Percentiles rank a stretch among this genome's conserved stretches.
phyloP scores from a whole-genome alignment of 2,797 vertebrate species.

The Bovichtus diacanthus region DNA sequence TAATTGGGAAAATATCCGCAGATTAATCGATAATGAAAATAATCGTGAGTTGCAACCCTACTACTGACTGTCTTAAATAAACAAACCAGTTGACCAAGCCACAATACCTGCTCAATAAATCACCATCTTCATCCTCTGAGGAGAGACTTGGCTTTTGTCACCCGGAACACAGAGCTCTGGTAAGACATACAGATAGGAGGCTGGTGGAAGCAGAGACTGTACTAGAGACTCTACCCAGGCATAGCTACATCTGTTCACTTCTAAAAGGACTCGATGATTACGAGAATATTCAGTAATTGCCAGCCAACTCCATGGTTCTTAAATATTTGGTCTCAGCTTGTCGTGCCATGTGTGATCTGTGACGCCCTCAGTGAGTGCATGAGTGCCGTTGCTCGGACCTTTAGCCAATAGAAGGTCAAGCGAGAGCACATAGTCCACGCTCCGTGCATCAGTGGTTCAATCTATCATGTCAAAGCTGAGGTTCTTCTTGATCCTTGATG shows the following conservation, averaged over 20 bases:
- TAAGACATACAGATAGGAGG: slow-evolving; percentile 22
- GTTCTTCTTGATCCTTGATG: slow-evolving; percentile 40
- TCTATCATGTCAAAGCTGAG: slow-evolving; percentile 58
- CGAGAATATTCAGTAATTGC: background rate
- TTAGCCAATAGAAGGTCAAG: slow-evolving; percentile 70
- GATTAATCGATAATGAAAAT: too few relatives aligned
- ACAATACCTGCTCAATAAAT: slow-evolving; percentile 52
- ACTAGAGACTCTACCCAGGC: background rate
- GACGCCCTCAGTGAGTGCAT: slow-evolving; percentile 49
- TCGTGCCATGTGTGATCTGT: slow-evolving; percentile 12
- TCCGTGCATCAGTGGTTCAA: slow-evolving; percentile 59
- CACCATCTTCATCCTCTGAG: slow-evolving; percentile 20
- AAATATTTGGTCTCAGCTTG: slow-evolving; percentile 22
- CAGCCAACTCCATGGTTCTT: rapidly evolving
- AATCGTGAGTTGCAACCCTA: too few relatives aligned
- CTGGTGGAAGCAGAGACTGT: slow-evolving; percentile 1
- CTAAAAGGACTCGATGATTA: background rate
- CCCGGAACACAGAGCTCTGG: slow-evolving; percentile 28
- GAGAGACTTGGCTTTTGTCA: slow-evolving; percentile 40
- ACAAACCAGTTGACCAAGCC: slow-evolving; percentile 33
- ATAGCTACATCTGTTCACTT: background rate
- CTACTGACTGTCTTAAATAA: slow-evolving; percentile 27
- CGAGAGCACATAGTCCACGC: slow-evolving; percentile 55
- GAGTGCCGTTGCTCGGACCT: slow-evolving; percentile 51
- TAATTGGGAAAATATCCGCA: too few relatives aligned